Evolutionary conservation across 2,113 vertebrate genomes (phyloP).

Genomic region (Pachycephala philippinensis): DNA sequence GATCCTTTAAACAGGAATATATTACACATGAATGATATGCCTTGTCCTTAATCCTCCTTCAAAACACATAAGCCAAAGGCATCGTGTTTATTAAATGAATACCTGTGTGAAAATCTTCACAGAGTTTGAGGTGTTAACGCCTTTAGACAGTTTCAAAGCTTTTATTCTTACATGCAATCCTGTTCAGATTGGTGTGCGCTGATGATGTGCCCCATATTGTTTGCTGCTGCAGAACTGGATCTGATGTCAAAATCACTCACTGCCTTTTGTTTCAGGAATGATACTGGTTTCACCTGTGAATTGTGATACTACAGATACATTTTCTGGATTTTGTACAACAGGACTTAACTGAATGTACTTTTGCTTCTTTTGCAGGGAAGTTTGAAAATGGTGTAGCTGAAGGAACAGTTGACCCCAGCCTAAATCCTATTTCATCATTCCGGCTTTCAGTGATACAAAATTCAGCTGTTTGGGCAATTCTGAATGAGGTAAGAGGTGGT

Average conservation of each 20-base stretch:
- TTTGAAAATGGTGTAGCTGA: conserved; percentile 92
- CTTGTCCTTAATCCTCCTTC: background rate
- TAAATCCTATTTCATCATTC: conserved; percentile 89
- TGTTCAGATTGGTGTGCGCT: background rate
- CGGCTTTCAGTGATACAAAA: conserved; percentile 90
- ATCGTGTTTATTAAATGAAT: background rate
- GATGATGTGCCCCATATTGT: background rate
- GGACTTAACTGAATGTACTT: background rate
- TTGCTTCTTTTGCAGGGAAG: conserved; percentile 77
- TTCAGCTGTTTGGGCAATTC: conserved; percentile 94
- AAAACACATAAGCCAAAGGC: background rate
- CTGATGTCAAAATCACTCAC: background rate
- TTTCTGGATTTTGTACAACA: background rate
- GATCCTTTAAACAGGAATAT: background rate
- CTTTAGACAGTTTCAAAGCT: background rate
- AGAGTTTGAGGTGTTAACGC: background rate
- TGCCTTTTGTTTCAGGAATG: background rate
- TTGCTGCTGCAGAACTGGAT: background rate
- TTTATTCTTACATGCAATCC: background rate
- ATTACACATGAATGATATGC: background rate
- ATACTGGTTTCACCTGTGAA: background rate
- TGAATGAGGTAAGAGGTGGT: conserved; percentile 86
- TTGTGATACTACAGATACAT: background rate
- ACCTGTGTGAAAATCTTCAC: background rate
- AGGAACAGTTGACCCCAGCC: conserved; percentile 82